Conservation (phyloP, 2,113 vertebrate species). For the Gadus macrocephalus region DNA sequence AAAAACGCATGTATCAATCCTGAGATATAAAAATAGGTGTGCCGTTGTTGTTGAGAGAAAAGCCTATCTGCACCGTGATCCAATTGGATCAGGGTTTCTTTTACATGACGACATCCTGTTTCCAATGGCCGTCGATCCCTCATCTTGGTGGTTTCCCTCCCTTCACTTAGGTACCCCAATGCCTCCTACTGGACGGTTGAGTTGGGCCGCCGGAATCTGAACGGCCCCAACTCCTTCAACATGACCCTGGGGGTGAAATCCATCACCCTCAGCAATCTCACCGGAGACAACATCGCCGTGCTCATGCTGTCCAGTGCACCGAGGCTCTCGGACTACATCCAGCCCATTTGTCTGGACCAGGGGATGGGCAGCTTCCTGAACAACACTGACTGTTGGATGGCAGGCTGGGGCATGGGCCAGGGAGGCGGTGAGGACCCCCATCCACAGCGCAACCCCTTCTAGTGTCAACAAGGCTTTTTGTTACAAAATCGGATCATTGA, state of each 20-base stretch:
- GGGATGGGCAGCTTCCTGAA: constrained; percentile 47
- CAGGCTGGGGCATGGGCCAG: background rate
- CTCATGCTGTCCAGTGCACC: constrained; percentile 49
- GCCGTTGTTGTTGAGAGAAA: no score
- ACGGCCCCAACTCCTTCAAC: constrained; percentile 25
- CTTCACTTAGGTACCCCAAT: constrained; percentile 8
- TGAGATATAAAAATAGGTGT: no score
- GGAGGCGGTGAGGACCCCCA: no score
- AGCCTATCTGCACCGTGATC: no score
- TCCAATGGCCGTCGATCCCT: background rate
- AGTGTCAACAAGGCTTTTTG: no score
- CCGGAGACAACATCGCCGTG: constrained; percentile 71
- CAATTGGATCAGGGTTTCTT: no score
- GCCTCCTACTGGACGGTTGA: constrained; percentile 15
- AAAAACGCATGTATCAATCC: no score
- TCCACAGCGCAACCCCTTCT: no score
- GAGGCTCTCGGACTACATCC: constrained; percentile 55
- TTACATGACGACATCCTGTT: background rate
- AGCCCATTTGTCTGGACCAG: constrained; percentile 76
- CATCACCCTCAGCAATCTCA: constrained; percentile 38
- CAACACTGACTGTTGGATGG: constrained; percentile 34
- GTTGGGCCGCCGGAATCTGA: constrained; percentile 46
- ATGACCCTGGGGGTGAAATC: background rate
- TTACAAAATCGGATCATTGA: no score
- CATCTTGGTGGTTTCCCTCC: background rate